Conservation (phyloP, 2,888 invertebrate genomes). For the Sarcophaga subvicina region DNA sequence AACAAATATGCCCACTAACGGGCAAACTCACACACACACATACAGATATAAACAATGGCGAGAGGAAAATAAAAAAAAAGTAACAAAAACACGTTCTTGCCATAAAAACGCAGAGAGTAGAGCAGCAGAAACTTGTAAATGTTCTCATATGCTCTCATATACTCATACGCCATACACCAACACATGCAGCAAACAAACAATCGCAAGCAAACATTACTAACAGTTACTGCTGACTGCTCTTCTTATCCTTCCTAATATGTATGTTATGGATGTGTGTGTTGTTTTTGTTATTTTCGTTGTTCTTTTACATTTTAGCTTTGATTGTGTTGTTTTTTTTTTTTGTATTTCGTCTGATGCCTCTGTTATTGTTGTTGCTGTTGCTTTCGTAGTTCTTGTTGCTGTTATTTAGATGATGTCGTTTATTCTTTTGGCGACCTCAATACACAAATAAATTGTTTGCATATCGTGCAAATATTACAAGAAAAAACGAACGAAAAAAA, state of each 20-base stretch:
- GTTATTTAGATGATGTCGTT: slow-evolving; percentile 64
- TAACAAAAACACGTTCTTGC: too few relatives aligned
- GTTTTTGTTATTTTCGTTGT: slow-evolving; percentile 25
- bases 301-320: not conserved
- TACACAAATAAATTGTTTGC: slow-evolving; percentile 63
- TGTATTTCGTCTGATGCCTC: slow-evolving; percentile 23
- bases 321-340: too few relatives aligned
- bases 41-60: not conserved
- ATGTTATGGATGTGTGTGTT: slow-evolving; percentile 6
- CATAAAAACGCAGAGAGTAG: too few relatives aligned
- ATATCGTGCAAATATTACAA: slow-evolving; percentile 44
- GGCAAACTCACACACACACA: not conserved
- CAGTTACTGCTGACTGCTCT: slow-evolving; percentile 15
- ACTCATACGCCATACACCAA: not conserved
- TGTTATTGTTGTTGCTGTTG: slow-evolving; percentile 17
- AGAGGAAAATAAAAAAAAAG: not conserved
- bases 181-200: slow-evolving; percentile 21
- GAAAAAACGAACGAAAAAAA: not conserved
- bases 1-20: not conserved
- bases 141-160: not conserved
- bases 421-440: slow-evolving; percentile 64
- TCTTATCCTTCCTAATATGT: not conserved
- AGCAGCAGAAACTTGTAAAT: not conserved
- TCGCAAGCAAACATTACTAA: slow-evolving; percentile 47
- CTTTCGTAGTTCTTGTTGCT: slow-evolving; percentile 38